These are phyloP conservation scores for Cephalotes varians DNA, from an alignment of 2,888 invertebrate species.

Conservation along the genomic window DNA sequence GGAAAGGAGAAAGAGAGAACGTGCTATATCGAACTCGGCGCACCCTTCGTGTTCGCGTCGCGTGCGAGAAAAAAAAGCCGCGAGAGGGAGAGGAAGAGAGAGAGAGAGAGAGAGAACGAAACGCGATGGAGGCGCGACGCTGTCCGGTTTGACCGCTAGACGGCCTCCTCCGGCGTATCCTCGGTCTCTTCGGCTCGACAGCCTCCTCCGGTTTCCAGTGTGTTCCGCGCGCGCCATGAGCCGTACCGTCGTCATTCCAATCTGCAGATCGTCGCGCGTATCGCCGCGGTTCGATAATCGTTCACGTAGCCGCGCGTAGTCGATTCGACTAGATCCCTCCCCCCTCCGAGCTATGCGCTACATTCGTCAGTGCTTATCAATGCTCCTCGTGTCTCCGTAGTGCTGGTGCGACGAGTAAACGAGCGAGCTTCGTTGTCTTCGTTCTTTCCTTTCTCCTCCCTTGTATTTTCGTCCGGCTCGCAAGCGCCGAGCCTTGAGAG, in stretches of 20 bases:
- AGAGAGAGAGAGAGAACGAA: slow-evolving; percentile 21
- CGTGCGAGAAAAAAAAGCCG: slow-evolving; percentile 44
- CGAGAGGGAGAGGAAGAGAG: background rate
- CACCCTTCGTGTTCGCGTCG: slow-evolving; percentile 57
- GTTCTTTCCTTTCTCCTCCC: slow-evolving; percentile 49
- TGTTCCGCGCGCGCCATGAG: slow-evolving; percentile 78
- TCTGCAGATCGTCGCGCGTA: slow-evolving; percentile 56
- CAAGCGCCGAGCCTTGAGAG: slow-evolving; percentile 26
- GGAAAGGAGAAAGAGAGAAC: slow-evolving; percentile 1
- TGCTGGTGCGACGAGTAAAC: slow-evolving; percentile 58
- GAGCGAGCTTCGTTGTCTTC: slow-evolving; percentile 6
- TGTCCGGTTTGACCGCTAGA: slow-evolving; percentile 71
- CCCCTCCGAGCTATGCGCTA: background rate
- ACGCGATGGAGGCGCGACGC: slow-evolving; percentile 74
- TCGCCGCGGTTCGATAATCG: slow-evolving; percentile 22
- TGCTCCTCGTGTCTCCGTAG: slow-evolving; percentile 33
- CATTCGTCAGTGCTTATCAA: background rate
- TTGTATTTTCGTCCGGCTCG: slow-evolving; percentile 65
- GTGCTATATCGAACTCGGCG: slow-evolving; percentile 47
- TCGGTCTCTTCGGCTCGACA: slow-evolving; percentile 37
- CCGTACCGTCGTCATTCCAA: slow-evolving; percentile 68
- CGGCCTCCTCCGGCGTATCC: slow-evolving; percentile 32
- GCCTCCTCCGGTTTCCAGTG: slow-evolving; percentile 32
- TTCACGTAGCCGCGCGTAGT: slow-evolving; percentile 12
- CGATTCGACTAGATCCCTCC: slow-evolving; percentile 6